A percentile compares a stretch with the other conserved stretches of the same genome.
Conservation (phyloP, 2,888 invertebrate species). For the Drosophila paranaensis region DNA sequence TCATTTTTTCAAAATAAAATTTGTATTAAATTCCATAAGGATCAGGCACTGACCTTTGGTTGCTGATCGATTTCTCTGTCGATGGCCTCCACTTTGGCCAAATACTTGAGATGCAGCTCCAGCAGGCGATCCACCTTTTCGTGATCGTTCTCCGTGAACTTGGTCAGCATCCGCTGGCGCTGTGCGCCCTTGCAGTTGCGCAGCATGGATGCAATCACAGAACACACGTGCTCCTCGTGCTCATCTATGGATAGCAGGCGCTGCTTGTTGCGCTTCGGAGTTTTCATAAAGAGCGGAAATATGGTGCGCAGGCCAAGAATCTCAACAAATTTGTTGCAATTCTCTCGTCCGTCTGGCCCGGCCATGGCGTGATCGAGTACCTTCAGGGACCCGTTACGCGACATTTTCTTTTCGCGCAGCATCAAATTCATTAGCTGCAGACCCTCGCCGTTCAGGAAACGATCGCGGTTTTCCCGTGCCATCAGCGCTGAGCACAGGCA, state of each 20-base stretch:
- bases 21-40: too few relatives aligned
- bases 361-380: slow-evolving; percentile 99
- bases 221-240: slow-evolving; percentile 97
- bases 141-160: slow-evolving; percentile 99
- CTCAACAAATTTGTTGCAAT: slow-evolving; percentile 99
- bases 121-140: slow-evolving; percentile 98
- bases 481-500: slow-evolving; percentile 97
- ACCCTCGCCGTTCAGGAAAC: slow-evolving; percentile 97
- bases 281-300: slow-evolving; percentile 99
- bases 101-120: slow-evolving; percentile 98
- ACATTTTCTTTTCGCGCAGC: slow-evolving; percentile 98
- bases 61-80: slow-evolving; percentile 90
- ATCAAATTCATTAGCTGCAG: slow-evolving; percentile 99
- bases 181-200: slow-evolving; percentile 96
- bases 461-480: slow-evolving; percentile 93
- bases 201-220: slow-evolving; percentile 96
- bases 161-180: slow-evolving; percentile 94
- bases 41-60: slow-evolving; percentile 78
- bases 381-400: slow-evolving; percentile 97
- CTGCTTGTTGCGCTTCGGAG: slow-evolving; percentile 93
- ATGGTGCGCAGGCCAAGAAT: slow-evolving; percentile 97
- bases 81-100: slow-evolving; percentile 94
- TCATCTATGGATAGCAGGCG: slow-evolving; percentile 93
- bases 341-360: slow-evolving; percentile 96
- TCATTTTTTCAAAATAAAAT: too few relatives aligned